Conservation (phyloP, 1,140 invertebrate genomes). For the Eupristina koningsbergeri region DNA sequence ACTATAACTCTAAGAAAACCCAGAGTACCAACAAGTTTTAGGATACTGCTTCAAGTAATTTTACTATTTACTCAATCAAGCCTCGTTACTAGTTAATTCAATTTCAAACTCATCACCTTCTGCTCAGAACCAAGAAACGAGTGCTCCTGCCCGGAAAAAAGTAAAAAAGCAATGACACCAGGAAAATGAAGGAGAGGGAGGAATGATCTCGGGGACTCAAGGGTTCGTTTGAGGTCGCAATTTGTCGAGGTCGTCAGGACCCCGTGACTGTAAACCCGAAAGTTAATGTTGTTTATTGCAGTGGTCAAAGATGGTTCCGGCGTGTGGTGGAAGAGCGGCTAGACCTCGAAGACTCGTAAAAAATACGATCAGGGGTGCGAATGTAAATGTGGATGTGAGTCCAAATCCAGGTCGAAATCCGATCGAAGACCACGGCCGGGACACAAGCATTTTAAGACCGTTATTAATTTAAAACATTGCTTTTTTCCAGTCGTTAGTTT, state of each 20-base stretch:
- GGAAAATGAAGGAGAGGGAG: no score
- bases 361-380: conserved; percentile 15
- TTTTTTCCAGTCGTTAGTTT: not conserved
- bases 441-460: not conserved
- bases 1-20: no score
- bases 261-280: conserved; percentile 27
- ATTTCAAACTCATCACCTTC: no score
- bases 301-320: conserved; percentile 27
- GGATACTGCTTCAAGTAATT: no score
- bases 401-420: no score
- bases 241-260: not conserved
- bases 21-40: no score
- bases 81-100: no score
- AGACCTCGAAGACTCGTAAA: conserved; percentile 31
- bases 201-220: no score
- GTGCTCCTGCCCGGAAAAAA: no score
- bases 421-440: not conserved
- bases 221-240: conserved; percentile 18
- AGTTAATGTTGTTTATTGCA: conserved; percentile 44
- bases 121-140: no score
- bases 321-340: not conserved
- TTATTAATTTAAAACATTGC: not conserved
- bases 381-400: not conserved
- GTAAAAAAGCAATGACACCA: no score
- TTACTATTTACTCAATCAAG: no score